Percentiles rank a stretch among this genome's conserved stretches.
These are phyloP conservation scores for Pheosia tremula DNA, from an alignment of 2,888 invertebrate genomes.

Conservation along the genomic window DNA sequence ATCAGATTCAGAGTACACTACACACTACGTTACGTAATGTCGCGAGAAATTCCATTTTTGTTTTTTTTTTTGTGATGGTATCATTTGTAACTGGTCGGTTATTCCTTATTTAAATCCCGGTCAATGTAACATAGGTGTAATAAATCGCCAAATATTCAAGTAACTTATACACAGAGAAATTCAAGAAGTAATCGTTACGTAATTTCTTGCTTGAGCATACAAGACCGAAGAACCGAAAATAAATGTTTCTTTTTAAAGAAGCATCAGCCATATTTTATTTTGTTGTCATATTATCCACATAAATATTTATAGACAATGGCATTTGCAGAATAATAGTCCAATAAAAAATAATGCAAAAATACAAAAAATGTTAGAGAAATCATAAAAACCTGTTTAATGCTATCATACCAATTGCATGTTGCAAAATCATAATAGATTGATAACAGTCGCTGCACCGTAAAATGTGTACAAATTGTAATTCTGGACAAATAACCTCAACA, in stretches of 20 bases:
- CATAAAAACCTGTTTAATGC: slow-evolving; percentile 16
- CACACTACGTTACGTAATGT: slow-evolving; percentile 29
- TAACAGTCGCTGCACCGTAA: slow-evolving; percentile 26
- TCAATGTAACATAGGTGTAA: too few species aligned
- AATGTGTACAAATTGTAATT: slow-evolving; percentile 25
- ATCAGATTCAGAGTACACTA: slow-evolving; percentile 39
- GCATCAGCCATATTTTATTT: too few species aligned
- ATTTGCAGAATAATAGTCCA: not conserved
- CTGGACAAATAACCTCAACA: slow-evolving; percentile 18
- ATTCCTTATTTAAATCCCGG: too few species aligned
- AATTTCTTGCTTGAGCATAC: too few species aligned
- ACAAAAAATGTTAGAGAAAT: slow-evolving; percentile 16
- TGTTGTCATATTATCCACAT: not conserved
- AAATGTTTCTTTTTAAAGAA: too few species aligned
- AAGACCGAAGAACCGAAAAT: too few species aligned
- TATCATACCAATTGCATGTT: slow-evolving; percentile 32
- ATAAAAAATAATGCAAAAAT: slow-evolving; percentile 5
- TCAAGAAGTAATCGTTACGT: too few species aligned
- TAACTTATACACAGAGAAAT: too few species aligned
- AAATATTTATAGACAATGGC: not conserved
- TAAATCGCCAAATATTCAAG: too few species aligned
- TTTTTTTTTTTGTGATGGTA: not conserved
- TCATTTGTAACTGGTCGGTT: too few species aligned
- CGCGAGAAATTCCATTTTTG: slow-evolving; percentile 18
- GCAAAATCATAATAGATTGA: slow-evolving; percentile 32